Evolutionary conservation across 1,140 invertebrate genomes (phyloP).

Genomic region (Episyrphus balteatus): DNA sequence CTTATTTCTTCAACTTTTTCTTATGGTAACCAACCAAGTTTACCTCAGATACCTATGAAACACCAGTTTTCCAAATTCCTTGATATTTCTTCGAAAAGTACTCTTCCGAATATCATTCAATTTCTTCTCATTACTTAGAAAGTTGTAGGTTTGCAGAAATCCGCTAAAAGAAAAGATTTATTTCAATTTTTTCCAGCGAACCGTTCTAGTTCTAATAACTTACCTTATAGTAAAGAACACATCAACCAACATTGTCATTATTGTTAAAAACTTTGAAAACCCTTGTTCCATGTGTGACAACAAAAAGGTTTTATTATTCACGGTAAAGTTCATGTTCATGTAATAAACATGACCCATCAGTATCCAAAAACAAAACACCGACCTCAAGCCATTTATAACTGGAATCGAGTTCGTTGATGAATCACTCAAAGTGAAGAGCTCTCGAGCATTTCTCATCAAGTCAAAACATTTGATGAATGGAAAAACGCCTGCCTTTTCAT

Average conservation of each 20-base stretch:
- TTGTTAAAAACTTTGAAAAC: slow-evolving; percentile 24
- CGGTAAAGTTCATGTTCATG: slow-evolving; percentile 34
- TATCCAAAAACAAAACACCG: slow-evolving; percentile 28
- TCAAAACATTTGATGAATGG: slow-evolving; percentile 28
- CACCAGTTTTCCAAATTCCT: slow-evolving; percentile 24
- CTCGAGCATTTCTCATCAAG: slow-evolving; percentile 18
- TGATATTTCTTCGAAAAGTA: slow-evolving; percentile 15
- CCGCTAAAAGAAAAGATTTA: slow-evolving; percentile 14
- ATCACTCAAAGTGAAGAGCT: slow-evolving; percentile 13
- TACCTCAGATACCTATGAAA: slow-evolving; percentile 32
- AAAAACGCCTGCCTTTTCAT: no score
- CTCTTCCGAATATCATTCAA: slow-evolving; percentile 23
- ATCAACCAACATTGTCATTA: slow-evolving; percentile 30
- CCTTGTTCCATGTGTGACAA: slow-evolving; percentile 25
- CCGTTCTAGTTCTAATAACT: background rate
- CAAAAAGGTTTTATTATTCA: slow-evolving; percentile 27
- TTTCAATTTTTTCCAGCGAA: no score
- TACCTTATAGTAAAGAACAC: slow-evolving; percentile 37
- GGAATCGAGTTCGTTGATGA: slow-evolving; percentile 20
- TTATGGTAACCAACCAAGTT: no score
- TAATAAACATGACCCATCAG: slow-evolving; percentile 29
- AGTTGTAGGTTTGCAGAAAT: slow-evolving; percentile 33
- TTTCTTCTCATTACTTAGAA: slow-evolving; percentile 22
- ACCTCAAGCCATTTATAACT: slow-evolving; percentile 30
- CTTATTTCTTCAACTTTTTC: no score